Percentiles rank a stretch among this genome's conserved stretches.
These are phyloP conservation scores for Stratiolaelaps scimitus DNA, from an alignment of 1,140 invertebrate genomes.

Conservation along the genomic window DNA sequence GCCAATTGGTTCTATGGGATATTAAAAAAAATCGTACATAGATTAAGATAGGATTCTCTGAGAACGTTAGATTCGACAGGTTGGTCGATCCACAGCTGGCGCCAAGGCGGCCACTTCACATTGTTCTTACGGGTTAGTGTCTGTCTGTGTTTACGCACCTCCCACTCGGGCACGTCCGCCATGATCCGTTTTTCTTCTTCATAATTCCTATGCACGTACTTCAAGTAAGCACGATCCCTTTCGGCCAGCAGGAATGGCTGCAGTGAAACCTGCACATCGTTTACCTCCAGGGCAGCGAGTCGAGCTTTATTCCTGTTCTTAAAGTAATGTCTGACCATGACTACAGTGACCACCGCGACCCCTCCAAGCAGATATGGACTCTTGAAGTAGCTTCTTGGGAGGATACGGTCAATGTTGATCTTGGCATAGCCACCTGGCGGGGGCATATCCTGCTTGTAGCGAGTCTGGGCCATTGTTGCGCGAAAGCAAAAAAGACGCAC, in stretches of 20 bases:
- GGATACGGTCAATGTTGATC: constrained; percentile 56
- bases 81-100: no score
- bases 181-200: constrained; percentile 72
- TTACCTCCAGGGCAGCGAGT: constrained; percentile 53
- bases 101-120: no score
- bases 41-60: no score
- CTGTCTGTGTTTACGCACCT: constrained; percentile 37
- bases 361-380: constrained; percentile 44
- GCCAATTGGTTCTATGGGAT: no score
- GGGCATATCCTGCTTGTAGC: constrained; percentile 60
- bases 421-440: constrained; percentile 65
- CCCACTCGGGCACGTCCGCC: constrained; percentile 75
- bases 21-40: no score
- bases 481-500: constrained; percentile 4
- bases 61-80: no score
- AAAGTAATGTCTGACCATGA: constrained; percentile 39
- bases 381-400: constrained; percentile 52
- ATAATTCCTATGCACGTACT: constrained; percentile 60
- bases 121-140: no score
- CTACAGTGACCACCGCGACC: constrained; percentile 28
- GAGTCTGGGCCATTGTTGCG: constrained; percentile 20
- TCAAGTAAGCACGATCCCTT: constrained; percentile 62
- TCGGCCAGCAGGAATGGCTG: constrained; percentile 63
- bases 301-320: constrained; percentile 29
- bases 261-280: constrained; percentile 57